Percentiles rank a stretch among this genome's conserved stretches.
phyloP scores from a whole-genome alignment of 2,888 invertebrate species.

The Oscheius sp. region DNA sequence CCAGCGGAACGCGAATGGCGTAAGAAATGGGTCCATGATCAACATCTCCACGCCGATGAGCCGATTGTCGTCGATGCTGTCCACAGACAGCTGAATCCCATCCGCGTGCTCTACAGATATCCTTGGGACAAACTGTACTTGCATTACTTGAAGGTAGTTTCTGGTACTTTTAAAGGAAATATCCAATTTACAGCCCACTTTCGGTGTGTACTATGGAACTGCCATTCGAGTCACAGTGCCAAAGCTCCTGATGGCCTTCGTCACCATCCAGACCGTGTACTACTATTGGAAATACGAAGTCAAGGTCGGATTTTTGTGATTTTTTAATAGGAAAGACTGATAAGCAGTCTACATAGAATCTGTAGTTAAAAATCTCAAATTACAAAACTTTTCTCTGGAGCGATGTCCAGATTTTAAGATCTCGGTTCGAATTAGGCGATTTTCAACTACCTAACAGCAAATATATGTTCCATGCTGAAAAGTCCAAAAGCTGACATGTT shows the following conservation, averaged over 20 bases:
- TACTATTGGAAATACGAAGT: constrained; percentile 72
- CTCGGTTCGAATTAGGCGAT: too few relatives aligned
- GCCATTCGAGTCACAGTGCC: constrained; percentile 67
- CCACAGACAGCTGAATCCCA: constrained; percentile 71
- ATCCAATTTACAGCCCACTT: constrained; percentile 62
- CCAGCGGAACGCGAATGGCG: constrained; percentile 72
- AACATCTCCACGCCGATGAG: constrained; percentile 73
- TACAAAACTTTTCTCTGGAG: too few relatives aligned
- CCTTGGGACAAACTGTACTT: constrained; percentile 72
- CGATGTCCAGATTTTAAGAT: too few relatives aligned
- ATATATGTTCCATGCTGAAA: too few relatives aligned
- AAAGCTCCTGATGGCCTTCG: constrained; percentile 64
- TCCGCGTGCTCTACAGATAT: constrained; percentile 68
- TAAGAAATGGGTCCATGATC: constrained; percentile 65
- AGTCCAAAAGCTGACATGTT: too few relatives aligned
- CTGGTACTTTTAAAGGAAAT: not conserved
- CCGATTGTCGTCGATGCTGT: constrained; percentile 72
- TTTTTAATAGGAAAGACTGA: not conserved
- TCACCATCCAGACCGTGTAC: constrained; percentile 60
- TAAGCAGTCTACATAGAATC: not conserved
- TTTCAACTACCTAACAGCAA: too few relatives aligned
- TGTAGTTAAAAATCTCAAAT: too few relatives aligned
- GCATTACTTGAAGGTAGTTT: constrained; percentile 61
- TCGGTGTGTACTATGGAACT: constrained; percentile 68
- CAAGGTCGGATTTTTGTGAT: constrained; percentile 48